Evolutionary conservation across 2,797 vertebrate species (phyloP).

Genomic region (Sphaeramia orbicularis): DNA sequence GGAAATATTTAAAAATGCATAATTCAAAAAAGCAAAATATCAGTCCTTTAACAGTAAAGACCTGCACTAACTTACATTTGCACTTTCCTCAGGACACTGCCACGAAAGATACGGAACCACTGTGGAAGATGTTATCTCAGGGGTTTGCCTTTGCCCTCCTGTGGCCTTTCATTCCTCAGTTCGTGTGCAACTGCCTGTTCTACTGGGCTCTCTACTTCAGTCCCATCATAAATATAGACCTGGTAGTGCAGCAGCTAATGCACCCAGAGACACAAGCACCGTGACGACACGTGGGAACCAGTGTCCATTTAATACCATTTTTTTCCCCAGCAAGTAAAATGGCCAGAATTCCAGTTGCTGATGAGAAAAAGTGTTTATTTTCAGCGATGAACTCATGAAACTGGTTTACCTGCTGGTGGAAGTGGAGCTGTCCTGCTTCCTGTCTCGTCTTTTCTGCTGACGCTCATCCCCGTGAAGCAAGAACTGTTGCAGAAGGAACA

Average conservation of each 20-base stretch:
- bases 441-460: slow-evolving; percentile 36
- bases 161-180: slow-evolving; percentile 95
- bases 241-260: slow-evolving; percentile 91
- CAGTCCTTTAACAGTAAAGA: background rate
- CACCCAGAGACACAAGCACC: slow-evolving; percentile 90
- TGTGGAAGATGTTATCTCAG: slow-evolving; percentile 91
- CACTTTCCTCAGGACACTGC: slow-evolving; percentile 84
- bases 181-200: slow-evolving; percentile 95
- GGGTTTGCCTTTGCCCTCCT: slow-evolving; percentile 91
- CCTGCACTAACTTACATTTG: slow-evolving; percentile 15
- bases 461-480: slow-evolving; percentile 17
- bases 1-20: no score
- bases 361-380: slow-evolving; percentile 33
- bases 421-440: slow-evolving; percentile 28
- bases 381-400: slow-evolving; percentile 29
- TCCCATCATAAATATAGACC: slow-evolving; percentile 94
- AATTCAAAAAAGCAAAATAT: no score
- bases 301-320: slow-evolving; percentile 2
- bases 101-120: slow-evolving; percentile 90
- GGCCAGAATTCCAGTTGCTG: slow-evolving; percentile 25
- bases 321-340: slow-evolving; percentile 31
- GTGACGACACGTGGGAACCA: slow-evolving; percentile 43
- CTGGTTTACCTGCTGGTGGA: slow-evolving; percentile 34
- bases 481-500: slow-evolving; percentile 15
- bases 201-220: slow-evolving; percentile 96